A percentile compares a stretch with the other conserved stretches of the same genome.
These are phyloP conservation scores for Echeneis naucrates DNA, from an alignment of 2,797 vertebrate species.

Conservation along the genomic window DNA sequence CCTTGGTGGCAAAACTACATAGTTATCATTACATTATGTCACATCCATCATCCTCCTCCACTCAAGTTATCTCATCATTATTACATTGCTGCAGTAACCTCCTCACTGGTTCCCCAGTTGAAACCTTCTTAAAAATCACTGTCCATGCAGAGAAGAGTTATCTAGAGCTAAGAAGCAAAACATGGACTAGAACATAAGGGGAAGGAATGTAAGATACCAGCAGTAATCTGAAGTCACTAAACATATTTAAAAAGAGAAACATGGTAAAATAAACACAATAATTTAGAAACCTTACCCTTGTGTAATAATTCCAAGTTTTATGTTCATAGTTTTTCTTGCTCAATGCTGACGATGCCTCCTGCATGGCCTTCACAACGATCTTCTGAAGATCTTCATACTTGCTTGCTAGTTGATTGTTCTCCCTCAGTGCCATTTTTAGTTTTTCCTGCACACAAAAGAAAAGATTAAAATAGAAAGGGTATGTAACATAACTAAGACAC, in stretches of 20 bases:
- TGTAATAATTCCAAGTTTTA: constrained; percentile 74
- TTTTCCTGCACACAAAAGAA: constrained; percentile 72
- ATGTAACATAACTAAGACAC: not conserved
- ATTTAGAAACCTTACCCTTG: constrained; percentile 82
- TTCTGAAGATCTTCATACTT: constrained; percentile 80
- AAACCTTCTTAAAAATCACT: constrained; percentile 69
- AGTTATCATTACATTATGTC: constrained; percentile 77
- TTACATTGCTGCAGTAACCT: constrained; percentile 80
- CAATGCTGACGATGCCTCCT: constrained; percentile 68
- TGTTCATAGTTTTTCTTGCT: constrained; percentile 74
- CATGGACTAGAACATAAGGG: constrained; percentile 12
- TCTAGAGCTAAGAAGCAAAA: constrained; percentile 21
- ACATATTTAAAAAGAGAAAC: constrained; percentile 29
- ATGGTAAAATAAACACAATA: constrained; percentile 3
- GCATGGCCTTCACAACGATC: constrained; percentile 75
- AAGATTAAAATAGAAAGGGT: too few relatives aligned
- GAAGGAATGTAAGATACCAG: constrained; percentile 12
- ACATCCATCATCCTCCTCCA: constrained; percentile 83
- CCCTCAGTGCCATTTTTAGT: constrained; percentile 71
- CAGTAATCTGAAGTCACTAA: constrained; percentile 25
- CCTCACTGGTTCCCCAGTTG: constrained; percentile 72
- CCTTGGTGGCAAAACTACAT: constrained; percentile 70
- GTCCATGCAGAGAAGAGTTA: constrained; percentile 53
- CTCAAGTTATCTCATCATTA: constrained; percentile 81
- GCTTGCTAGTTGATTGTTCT: constrained; percentile 84